Evolutionary conservation across 2,113 vertebrate species (phyloP).

Genomic region (Ictidomys tridecemlineatus): DNA sequence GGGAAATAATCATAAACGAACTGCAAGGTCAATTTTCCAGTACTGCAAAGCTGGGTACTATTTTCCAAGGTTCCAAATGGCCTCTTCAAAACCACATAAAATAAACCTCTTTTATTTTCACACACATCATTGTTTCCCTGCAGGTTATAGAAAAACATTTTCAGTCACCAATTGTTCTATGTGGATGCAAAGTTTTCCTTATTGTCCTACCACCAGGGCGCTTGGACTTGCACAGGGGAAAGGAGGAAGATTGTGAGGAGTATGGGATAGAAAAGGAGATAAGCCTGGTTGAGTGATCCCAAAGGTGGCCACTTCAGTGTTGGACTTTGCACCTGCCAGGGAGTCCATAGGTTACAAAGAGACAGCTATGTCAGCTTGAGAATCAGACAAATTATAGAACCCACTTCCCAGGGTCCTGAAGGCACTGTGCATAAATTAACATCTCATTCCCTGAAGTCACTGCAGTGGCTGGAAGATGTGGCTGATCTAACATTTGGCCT

Average conservation of each 20-base stretch:
- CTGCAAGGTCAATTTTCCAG: constrained; percentile 21
- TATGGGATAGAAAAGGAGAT: neutral
- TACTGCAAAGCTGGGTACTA: neutral
- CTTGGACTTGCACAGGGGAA: neutral
- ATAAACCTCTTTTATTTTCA: constrained; percentile 44
- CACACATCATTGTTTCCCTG: constrained; percentile 16
- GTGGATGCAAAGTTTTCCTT: neutral
- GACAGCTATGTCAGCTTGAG: neutral
- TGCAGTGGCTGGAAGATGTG: neutral
- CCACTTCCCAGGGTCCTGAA: neutral
- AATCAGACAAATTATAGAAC: neutral
- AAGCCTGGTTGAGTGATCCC: neutral
- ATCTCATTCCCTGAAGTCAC: constrained; percentile 32
- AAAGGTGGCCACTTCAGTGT: too few species aligned
- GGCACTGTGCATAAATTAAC: constrained; percentile 59
- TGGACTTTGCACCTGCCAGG: neutral
- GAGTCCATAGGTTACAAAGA: neutral
- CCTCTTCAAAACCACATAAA: constrained; percentile 50
- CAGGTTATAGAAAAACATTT: constrained; percentile 29
- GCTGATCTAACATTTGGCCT: constrained; percentile 53
- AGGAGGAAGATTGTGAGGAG: neutral
- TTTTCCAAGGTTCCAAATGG: constrained; percentile 38
- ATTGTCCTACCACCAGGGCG: neutral
- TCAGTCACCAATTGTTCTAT: neutral
- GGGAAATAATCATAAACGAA: constrained; percentile 2